These are phyloP conservation scores for Microctonus aethiopoides DNA, from an alignment of 2,888 invertebrate species.

Conservation along the genomic window DNA sequence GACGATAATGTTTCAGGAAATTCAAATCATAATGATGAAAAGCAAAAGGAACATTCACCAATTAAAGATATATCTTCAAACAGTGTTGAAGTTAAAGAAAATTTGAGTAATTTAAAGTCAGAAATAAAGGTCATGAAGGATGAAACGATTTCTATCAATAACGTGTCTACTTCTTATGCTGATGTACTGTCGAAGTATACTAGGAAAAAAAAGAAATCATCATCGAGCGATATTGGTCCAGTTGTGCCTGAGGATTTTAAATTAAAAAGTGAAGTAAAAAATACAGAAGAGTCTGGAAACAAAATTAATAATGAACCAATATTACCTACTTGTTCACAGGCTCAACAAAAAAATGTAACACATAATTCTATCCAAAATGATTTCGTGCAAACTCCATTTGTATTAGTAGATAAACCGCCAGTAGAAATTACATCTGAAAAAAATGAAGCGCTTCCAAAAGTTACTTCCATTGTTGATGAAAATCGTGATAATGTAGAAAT, in stretches of 20 bases:
- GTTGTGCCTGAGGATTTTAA: constrained; percentile 3
- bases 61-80: background rate
- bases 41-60: background rate
- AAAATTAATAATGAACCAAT: background rate
- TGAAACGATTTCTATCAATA: background rate
- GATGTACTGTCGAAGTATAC: constrained; percentile 35
- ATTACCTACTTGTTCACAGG: background rate
- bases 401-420: background rate
- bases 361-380: background rate
- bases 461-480: constrained; percentile 1
- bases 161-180: constrained; percentile 19
- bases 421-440: background rate
- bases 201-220: constrained; percentile 21
- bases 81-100: background rate
- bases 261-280: background rate
- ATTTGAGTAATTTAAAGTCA: background rate
- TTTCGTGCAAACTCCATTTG: background rate
- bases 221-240: constrained; percentile 23
- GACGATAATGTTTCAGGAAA: background rate
- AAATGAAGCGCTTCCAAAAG: background rate
- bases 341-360: constrained; percentile 35
- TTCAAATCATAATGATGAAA: background rate
- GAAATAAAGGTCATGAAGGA: background rate
- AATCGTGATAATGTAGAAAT: background rate
- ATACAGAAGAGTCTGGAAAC: background rate